Evolutionary conservation across 2,888 invertebrate species (phyloP).

Genomic region (Microplitis deprimator): DNA sequence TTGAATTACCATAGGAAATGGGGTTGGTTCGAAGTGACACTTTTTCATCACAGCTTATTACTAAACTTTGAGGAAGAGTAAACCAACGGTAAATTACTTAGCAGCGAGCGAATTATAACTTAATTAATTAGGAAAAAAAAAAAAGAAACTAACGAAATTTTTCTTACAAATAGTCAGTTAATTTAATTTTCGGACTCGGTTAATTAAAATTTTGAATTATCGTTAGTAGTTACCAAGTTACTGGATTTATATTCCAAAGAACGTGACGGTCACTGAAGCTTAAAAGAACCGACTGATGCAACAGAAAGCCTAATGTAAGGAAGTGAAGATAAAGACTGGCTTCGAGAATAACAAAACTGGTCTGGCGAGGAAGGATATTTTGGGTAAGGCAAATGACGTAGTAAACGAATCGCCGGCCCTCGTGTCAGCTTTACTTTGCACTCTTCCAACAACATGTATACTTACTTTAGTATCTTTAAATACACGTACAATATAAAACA

Average conservation of each 20-base stretch:
- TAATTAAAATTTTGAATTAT: background rate
- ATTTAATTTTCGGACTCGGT: background rate
- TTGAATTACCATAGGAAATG: conserved; percentile 33
- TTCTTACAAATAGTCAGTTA: background rate
- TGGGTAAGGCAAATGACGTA: conserved; percentile 44
- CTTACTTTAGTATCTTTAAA: conserved; percentile 9
- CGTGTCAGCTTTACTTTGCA: conserved; percentile 23
- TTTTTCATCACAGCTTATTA: conserved; percentile 39
- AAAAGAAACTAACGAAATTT: background rate
- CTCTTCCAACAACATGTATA: conserved; percentile 26
- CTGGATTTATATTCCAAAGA: background rate
- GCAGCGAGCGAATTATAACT: conserved; percentile 11
- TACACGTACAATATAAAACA: background rate
- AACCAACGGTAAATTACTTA: conserved; percentile 29
- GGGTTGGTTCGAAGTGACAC: conserved; percentile 10
- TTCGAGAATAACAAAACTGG: conserved; percentile 21
- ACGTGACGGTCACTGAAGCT: background rate
- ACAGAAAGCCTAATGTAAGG: conserved; percentile 4
- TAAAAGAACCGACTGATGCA: background rate
- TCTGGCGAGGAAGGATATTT: conserved; percentile 40
- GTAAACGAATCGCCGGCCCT: conserved; percentile 46
- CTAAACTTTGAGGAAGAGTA: conserved; percentile 34
- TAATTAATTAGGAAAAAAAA: background rate
- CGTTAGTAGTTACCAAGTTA: background rate
- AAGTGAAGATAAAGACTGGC: conserved; percentile 5